These are phyloP conservation scores for Acleris emargana DNA, from an alignment of 2,888 invertebrate species.

Conservation along the genomic window DNA sequence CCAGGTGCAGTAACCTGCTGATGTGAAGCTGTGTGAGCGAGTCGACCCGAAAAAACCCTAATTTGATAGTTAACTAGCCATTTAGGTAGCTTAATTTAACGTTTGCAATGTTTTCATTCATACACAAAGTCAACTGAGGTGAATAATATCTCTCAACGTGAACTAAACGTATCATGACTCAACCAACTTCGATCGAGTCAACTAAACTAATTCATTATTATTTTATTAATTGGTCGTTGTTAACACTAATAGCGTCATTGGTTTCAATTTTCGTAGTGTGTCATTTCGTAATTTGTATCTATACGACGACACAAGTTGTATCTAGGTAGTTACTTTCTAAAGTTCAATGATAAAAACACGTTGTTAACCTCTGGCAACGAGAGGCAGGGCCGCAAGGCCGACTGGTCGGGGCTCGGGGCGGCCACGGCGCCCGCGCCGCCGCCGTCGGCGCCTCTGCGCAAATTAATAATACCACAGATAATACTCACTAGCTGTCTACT, in stretches of 20 bases:
- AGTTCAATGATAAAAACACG: constrained; percentile 77
- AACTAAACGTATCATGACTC: constrained; percentile 8
- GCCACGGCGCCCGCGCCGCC: constrained; percentile 39
- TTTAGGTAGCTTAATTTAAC: not conserved
- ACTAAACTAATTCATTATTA: not conserved
- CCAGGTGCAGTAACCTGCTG: too few relatives aligned
- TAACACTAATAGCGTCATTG: too few relatives aligned
- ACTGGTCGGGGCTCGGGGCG: constrained; percentile 55
- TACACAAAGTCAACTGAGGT: constrained; percentile 7
- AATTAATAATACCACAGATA: constrained; percentile 1
- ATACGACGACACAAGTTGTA: constrained; percentile 49
- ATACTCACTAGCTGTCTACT: constrained; percentile 3
- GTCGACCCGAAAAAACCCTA: too few relatives aligned
- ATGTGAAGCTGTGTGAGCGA: too few relatives aligned
- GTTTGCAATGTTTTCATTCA: constrained; percentile 9
- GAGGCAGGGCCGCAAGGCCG: constrained; percentile 75
- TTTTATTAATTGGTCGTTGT: too few relatives aligned
- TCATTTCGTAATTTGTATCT: constrained; percentile 51
- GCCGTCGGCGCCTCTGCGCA: constrained; percentile 11
- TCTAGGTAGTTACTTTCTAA: constrained; percentile 74
- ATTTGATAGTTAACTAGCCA: too few relatives aligned
- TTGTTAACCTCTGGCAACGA: constrained; percentile 81
- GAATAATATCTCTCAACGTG: not conserved
- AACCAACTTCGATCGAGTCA: not conserved
- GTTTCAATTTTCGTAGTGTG: constrained; percentile 40